A percentile compares a stretch with the other conserved stretches of the same genome.
phyloP scores from a whole-genome alignment of 1,140 invertebrate species.

The Potamilus streckersoni region DNA sequence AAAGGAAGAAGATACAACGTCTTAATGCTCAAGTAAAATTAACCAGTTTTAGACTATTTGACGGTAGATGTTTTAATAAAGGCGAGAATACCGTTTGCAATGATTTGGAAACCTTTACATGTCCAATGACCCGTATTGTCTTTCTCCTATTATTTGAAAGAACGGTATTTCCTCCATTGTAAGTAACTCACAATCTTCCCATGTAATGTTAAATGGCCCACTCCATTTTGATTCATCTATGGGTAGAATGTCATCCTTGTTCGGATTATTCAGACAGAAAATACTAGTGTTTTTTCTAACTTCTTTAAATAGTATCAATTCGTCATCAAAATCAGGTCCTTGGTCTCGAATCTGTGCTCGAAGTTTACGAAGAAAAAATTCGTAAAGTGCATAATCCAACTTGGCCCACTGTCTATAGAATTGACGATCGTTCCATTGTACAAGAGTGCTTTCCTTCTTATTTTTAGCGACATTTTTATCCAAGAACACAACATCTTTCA shows the following conservation, averaged over 20 bases:
- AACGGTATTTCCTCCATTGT: slow-evolving; percentile 14
- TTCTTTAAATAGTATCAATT: slow-evolving; percentile 5
- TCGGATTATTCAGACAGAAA: slow-evolving; percentile 1
- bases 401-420: slow-evolving; percentile 5
- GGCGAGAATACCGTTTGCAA: too few species aligned
- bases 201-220: slow-evolving; percentile 3
- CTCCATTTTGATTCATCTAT: slow-evolving; percentile 8
- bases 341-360: background rate
- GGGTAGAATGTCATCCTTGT: background rate
- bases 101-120: background rate
- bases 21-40: too few species aligned
- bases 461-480: slow-evolving; percentile 20
- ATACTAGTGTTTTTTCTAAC: background rate
- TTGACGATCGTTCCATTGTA: background rate
- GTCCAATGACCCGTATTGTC: slow-evolving; percentile 17
- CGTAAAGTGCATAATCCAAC: slow-evolving; percentile 13
- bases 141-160: slow-evolving; percentile 6
- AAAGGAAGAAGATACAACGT: too few species aligned
- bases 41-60: too few species aligned
- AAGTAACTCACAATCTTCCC: slow-evolving; percentile 11
- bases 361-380: slow-evolving; percentile 11
- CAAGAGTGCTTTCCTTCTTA: background rate
- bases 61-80: too few species aligned
- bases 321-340: slow-evolving; percentile 13
- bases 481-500: slow-evolving; percentile 39